Evolutionary conservation across 1,140 invertebrate genomes (phyloP).

Genomic region (Drosophila lacertosa): DNA sequence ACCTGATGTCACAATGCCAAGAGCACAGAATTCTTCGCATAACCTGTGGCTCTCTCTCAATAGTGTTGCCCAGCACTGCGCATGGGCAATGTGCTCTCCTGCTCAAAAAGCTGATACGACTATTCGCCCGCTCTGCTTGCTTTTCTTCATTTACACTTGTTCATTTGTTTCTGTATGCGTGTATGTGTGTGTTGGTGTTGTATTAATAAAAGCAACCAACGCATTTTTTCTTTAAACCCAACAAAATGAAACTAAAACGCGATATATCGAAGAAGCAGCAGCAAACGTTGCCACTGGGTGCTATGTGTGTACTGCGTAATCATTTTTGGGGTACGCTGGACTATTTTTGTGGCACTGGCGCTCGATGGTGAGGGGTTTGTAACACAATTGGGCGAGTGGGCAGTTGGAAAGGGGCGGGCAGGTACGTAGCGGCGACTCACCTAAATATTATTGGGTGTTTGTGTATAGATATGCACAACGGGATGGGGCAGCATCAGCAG

Average conservation of each 20-base stretch:
- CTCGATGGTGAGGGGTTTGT: slow-evolving; percentile 26
- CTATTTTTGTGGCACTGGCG: slow-evolving; percentile 54
- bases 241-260: slow-evolving; percentile 63
- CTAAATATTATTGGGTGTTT: slow-evolving; percentile 53
- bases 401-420: slow-evolving; percentile 10
- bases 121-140: slow-evolving; percentile 21
- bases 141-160: slow-evolving; percentile 56
- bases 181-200: slow-evolving; percentile 47
- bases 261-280: slow-evolving; percentile 40
- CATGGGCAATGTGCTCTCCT: slow-evolving; percentile 48
- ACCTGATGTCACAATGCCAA: no score
- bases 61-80: slow-evolving; percentile 32
- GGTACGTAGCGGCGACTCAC: slow-evolving; percentile 55
- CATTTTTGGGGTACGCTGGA: slow-evolving; percentile 64
- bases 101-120: slow-evolving; percentile 53
- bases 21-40: no score
- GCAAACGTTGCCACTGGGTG: slow-evolving; percentile 29
- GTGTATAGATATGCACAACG: slow-evolving; percentile 59
- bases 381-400: slow-evolving; percentile 65
- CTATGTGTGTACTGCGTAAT: slow-evolving; percentile 68
- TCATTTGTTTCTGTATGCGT: slow-evolving; percentile 32
- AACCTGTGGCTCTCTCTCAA: no score
- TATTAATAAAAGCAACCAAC: slow-evolving; percentile 82
- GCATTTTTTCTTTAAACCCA: slow-evolving; percentile 68
- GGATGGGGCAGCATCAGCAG: slow-evolving; percentile 46